Conservation (phyloP, 2,888 invertebrate species). For the Mesorhabditis sp. region DNA sequence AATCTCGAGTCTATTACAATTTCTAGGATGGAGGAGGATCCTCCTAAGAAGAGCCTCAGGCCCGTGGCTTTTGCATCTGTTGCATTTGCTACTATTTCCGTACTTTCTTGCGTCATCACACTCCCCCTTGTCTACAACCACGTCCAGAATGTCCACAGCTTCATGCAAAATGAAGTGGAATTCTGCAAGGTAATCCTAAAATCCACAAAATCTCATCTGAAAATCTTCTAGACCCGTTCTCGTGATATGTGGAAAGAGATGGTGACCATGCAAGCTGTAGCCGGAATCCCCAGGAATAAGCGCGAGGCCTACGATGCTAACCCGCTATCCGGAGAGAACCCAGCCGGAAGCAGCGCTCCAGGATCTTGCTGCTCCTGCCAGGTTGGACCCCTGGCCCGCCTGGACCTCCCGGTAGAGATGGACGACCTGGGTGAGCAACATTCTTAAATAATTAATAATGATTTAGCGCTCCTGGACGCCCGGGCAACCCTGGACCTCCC, state of each 20-base stretch:
- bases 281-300: conserved; percentile 36
- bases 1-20: neutral
- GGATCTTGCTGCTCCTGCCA: conserved; percentile 55
- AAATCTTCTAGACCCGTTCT: conserved; percentile 43
- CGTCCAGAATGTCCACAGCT: conserved; percentile 56
- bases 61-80: conserved; percentile 55
- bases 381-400: conserved; percentile 41
- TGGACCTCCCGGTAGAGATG: conserved; percentile 40
- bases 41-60: conserved; percentile 26
- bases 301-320: conserved; percentile 25
- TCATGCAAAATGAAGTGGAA: conserved; percentile 58
- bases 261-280: conserved; percentile 53
- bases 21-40: conserved; percentile 2
- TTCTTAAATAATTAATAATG: neutral
- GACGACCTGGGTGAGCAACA: conserved; percentile 10
- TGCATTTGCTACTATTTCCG: conserved; percentile 48
- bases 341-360: conserved; percentile 19
- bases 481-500: conserved; percentile 41
- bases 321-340: conserved; percentile 21
- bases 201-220: neutral
- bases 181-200: conserved; percentile 52
- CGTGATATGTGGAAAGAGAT: conserved; percentile 58
- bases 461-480: conserved; percentile 24
- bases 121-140: conserved; percentile 58
- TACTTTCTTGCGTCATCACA: conserved; percentile 54